Evolutionary conservation across 2,797 vertebrate genomes (phyloP), one percentile per base, ranked within the genome.

Genomic region (Macrochelys suwanniensis): DNA sequence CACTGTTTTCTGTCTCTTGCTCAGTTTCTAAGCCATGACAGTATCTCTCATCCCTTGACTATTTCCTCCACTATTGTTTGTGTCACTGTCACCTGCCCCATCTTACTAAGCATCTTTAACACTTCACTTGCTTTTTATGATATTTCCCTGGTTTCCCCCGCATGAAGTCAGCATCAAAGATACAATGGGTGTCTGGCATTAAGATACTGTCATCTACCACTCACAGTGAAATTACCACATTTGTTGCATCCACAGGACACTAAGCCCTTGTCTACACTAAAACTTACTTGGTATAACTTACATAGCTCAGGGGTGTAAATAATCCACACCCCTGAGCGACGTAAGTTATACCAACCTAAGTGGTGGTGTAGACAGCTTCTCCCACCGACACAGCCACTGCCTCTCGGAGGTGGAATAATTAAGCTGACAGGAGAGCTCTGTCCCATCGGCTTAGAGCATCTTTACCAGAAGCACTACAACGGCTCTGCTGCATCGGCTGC

Each of bases 161-260:
- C 51, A 26, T 0, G 61, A 65, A 65, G 16, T n/a, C 33, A 33
- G 15, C 11, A 65, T 19, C 61, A n/a, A n/a, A 65, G 33, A 5
- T 33, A 65, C 61, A 65, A 65, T 16, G 31, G 33, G 61, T 65
- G 61, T 19, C 15, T n/a, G 61, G 59, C 28, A 61, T 31, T 33
- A 61, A 33, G 31, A 65, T n/a, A 65, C 13, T n/a, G 16, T 65
- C 33, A n/a, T 65, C 33, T n/a, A 33, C 31, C 13, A 33, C 7
- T 37, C 65, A 37, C n/a, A 37, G 33, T n/a, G 15, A 37, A 68
- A 68, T 68, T 19, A 68, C 0, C 1, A 37, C 2, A 12, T 23
- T 74, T n/a, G 45, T 17, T 17, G 57, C 16, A 65, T 19, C 54
- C 16, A 49, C 4, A 0, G 0, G 51, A 77, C 19, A 42, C 7